These are phyloP conservation scores for Syngnathus scovelli DNA, from an alignment of 2,113 vertebrate genomes.

Conservation along the genomic window DNA sequence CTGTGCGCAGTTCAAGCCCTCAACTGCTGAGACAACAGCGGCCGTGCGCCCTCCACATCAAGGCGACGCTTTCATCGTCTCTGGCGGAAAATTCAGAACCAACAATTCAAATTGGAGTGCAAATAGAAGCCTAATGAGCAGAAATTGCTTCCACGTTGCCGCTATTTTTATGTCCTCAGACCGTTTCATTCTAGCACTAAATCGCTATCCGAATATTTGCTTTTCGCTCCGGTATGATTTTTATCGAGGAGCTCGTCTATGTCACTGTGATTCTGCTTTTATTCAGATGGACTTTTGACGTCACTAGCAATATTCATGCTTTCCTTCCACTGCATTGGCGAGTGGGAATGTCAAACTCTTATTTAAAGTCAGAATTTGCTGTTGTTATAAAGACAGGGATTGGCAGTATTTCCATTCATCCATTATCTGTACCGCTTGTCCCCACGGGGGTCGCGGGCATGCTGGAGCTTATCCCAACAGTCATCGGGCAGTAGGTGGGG, in stretches of 20 bases:
- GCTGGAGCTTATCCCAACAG: no score
- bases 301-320: not conserved
- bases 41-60: constrained; percentile 67
- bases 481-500: no score
- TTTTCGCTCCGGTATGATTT: constrained; percentile 8
- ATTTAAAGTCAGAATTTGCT: no score
- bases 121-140: constrained; percentile 80
- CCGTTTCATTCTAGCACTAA: constrained; percentile 61
- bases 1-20: constrained; percentile 41
- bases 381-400: no score
- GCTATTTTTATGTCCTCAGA: constrained; percentile 63
- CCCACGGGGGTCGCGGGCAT: no score
- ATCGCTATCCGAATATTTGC: constrained; percentile 70
- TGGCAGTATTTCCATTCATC: no score
- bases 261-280: not conserved
- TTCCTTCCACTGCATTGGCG: no score
- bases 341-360: no score
- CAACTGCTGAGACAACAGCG: constrained; percentile 48
- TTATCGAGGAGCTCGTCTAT: not conserved
- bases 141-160: constrained; percentile 75
- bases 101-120: constrained; percentile 72
- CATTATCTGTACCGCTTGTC: no score
- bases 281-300: not conserved
- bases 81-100: constrained; percentile 68
- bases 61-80: constrained; percentile 74